Evolutionary conservation across 2,888 invertebrate genomes (phyloP).

Genomic region (Hirtodrosophila duncani): DNA sequence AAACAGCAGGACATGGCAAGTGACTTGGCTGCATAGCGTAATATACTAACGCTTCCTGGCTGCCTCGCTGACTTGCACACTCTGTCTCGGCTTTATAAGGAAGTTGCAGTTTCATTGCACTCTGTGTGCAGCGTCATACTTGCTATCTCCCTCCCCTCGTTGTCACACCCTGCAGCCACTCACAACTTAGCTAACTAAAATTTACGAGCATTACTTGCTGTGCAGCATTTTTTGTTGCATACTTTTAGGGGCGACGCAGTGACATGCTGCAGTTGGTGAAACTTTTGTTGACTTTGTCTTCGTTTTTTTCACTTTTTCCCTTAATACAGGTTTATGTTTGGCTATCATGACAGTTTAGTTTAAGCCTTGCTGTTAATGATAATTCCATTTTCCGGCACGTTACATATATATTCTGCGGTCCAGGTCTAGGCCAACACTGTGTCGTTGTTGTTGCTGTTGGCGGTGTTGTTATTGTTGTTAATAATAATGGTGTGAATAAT

Average conservation of each 20-base stretch:
- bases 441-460: no score
- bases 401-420: no score
- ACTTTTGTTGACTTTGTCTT: not conserved
- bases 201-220: slow-evolving; percentile 36
- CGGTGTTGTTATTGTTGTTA: no score
- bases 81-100: slow-evolving; percentile 5
- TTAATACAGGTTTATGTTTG: no score
- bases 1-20: slow-evolving; percentile 34
- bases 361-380: no score
- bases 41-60: slow-evolving; percentile 50
- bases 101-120: slow-evolving; percentile 50
- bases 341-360: no score
- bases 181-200: slow-evolving; percentile 42
- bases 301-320: no score
- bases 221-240: slow-evolving; percentile 33
- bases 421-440: no score
- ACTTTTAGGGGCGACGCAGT: slow-evolving; percentile 30
- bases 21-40: slow-evolving; percentile 11
- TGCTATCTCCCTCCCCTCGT: slow-evolving; percentile 1
- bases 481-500: no score
- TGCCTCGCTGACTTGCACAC: slow-evolving; percentile 25
- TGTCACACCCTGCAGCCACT: slow-evolving; percentile 13
- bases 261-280: not conserved
- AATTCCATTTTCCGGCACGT: no score
- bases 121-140: slow-evolving; percentile 35